Evolutionary conservation across 1,140 invertebrate genomes (phyloP), one percentile per base, ranked within the genome.

Genomic region (Zaprionus kolodkinae): DNA sequence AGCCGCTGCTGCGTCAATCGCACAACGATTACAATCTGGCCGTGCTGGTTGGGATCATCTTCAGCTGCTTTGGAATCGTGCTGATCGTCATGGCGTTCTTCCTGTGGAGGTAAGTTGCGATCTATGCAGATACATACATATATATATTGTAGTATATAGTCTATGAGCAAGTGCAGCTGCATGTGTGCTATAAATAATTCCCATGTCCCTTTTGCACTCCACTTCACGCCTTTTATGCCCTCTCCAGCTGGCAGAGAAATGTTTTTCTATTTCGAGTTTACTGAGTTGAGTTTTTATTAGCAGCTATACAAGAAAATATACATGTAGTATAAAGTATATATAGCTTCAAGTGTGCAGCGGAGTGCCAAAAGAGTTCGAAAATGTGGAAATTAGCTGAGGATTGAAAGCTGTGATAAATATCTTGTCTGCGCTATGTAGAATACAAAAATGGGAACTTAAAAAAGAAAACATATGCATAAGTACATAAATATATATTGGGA

Each of bases 21-120:
- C 94, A 93, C 74, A 94, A 94, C 79, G 95, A 96, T 84, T 94
- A 96, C 72, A 96, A 95, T 91, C 94, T 95, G 64, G 95, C 95
- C 60, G 94, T 97, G 78, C 93, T 96, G 78, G 96, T 96, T 72
- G 95, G 95, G 55, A 94, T 96, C 81, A 94, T 96, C 70, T 96
- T 96, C 93, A 95, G 95, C 76, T 94, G 94, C 71, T 95, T 96
- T 78, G 95, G 96, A 62, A 93, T 97, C 59, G 93, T 96, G 81
- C 93, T 97, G 61, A 94, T 95, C 64, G 94, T 96, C 56, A 93
- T 95, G 81, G 95, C 95, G 57, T 95, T 97, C 91, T 93, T 97
- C 65, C 92, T 97, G 30, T 97, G 96, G 96, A 96, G 96, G 96
- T 96, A 94, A 94, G 94, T 94, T 77, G 91, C 72, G 91, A 55